Conservation (phyloP, 2,113 vertebrate species). For the Leptobrachium leishanense region DNA sequence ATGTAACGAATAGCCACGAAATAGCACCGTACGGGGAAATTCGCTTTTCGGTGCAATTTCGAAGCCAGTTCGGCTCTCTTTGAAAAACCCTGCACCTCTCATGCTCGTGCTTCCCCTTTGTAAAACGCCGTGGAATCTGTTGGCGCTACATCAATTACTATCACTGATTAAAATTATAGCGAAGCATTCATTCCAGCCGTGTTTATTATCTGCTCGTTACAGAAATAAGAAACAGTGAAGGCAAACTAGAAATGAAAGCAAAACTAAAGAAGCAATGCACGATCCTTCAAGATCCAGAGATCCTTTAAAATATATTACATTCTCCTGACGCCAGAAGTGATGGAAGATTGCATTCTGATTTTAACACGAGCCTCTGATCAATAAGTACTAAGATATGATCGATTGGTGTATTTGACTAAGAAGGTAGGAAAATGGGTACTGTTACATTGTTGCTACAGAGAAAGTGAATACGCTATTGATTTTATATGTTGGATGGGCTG, state of each 20-base stretch:
- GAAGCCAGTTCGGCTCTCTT: too few relatives aligned
- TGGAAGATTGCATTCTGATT: conserved; percentile 52
- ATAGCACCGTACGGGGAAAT: too few relatives aligned
- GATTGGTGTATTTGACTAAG: conserved; percentile 86
- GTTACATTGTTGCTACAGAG: conserved; percentile 69
- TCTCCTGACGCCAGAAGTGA: conserved; percentile 11
- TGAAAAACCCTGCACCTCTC: too few relatives aligned
- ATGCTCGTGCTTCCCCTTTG: too few relatives aligned
- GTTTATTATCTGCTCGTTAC: too few relatives aligned
- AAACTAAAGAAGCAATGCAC: neutral
- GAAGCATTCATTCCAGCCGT: too few relatives aligned
- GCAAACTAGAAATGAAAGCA: neutral
- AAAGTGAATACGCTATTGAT: conserved; percentile 80
- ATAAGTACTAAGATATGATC: conserved; percentile 81
- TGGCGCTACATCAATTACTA: too few relatives aligned
- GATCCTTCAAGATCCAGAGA: neutral
- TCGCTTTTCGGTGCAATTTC: too few relatives aligned
- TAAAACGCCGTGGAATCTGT: too few relatives aligned
- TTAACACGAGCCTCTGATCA: conserved; percentile 70
- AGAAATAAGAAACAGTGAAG: neutral
- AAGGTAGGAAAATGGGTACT: conserved; percentile 77
- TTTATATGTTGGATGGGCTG: conserved; percentile 83
- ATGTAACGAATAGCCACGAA: too few relatives aligned
- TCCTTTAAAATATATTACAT: conserved; percentile 8
- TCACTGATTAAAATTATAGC: too few relatives aligned